Evolutionary conservation across 2,797 vertebrate genomes (phyloP).

Genomic region (Chaunax sp.): DNA sequence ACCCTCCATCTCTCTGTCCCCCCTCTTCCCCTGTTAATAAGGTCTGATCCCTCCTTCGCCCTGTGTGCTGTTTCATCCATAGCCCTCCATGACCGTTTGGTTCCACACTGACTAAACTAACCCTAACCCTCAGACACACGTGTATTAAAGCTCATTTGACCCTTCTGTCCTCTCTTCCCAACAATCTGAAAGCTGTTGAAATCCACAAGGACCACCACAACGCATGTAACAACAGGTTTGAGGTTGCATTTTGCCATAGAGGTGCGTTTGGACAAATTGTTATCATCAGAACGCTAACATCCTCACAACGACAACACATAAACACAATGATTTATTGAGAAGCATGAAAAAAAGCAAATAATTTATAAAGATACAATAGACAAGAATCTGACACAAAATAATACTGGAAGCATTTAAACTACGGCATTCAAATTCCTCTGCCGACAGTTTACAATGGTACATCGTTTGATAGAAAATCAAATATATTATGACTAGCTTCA

Average conservation of each 20-base stretch:
- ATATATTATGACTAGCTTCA: not conserved
- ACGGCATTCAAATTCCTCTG: not conserved
- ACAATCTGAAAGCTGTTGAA: not conserved
- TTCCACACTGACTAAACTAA: not conserved
- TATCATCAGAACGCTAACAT: not conserved
- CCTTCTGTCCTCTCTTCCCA: not conserved
- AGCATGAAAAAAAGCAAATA: not conserved
- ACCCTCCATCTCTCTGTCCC: not conserved
- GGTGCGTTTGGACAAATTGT: not conserved
- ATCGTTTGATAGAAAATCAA: not conserved
- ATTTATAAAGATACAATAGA: not conserved
- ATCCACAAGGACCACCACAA: too few species aligned
- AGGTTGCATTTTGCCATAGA: not conserved
- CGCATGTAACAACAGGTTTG: too few species aligned
- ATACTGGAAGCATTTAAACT: not conserved
- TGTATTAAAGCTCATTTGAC: not conserved
- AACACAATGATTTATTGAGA: not conserved
- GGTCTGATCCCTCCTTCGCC: conserved; percentile 35
- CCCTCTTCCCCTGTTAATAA: conserved; percentile 23
- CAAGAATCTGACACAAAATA: not conserved
- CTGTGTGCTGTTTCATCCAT: conserved; percentile 5
- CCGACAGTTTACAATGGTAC: not conserved
- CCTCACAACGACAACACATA: too few species aligned
- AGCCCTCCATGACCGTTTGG: not conserved
- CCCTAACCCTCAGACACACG: not conserved